Conservation (phyloP, 2,888 invertebrate species). For the Chrysolina oricalcia region DNA sequence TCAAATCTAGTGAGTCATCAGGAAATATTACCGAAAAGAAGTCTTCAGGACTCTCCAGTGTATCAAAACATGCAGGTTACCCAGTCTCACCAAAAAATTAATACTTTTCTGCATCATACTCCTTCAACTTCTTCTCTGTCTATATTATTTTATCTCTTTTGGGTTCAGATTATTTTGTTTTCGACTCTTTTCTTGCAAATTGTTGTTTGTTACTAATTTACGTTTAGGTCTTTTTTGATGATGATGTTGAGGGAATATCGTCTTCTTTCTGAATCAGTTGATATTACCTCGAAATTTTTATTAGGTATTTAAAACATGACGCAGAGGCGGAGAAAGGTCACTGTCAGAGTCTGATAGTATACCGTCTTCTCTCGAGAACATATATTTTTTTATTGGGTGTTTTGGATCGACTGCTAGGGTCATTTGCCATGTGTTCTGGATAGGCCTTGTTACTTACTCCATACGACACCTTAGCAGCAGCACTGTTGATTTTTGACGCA, state of each 20-base stretch:
- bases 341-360: not conserved
- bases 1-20: slow-evolving; percentile 22
- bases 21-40: slow-evolving; percentile 30
- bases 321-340: not conserved
- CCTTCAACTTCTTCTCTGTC: not conserved
- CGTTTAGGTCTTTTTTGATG: not conserved
- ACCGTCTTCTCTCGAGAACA: not conserved
- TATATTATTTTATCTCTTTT: not conserved
- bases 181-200: not conserved
- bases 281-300: not conserved
- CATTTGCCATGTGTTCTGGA: too few species aligned
- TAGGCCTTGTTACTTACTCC: too few species aligned
- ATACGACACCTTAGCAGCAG: too few species aligned
- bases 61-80: not conserved
- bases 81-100: not conserved
- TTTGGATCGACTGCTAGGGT: too few species aligned
- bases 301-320: not conserved
- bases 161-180: not conserved
- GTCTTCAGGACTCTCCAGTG: slow-evolving; percentile 20
- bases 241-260: not conserved
- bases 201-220: not conserved
- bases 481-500: too few species aligned
- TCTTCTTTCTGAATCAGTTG: not conserved
- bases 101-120: not conserved
- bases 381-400: too few species aligned